phyloP scores from a whole-genome alignment of 1,140 invertebrate species.

The Heliconius melpomene region DNA sequence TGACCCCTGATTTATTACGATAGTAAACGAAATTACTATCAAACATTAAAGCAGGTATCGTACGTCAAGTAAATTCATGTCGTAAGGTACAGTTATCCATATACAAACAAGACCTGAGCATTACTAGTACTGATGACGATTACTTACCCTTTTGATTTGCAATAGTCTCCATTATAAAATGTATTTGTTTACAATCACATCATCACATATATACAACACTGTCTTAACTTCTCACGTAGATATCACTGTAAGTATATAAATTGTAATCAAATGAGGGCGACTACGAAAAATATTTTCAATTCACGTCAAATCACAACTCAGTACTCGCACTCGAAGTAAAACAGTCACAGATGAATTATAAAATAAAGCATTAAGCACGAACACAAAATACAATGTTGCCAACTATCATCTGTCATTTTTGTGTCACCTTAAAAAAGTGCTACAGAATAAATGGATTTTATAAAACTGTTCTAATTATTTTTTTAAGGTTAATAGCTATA shows the following conservation, averaged over 20 bases:
- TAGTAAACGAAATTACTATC: constrained; percentile 13
- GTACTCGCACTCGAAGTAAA: constrained; percentile 17
- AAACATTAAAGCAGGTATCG: constrained; percentile 45
- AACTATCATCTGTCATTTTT: background rate
- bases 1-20: constrained; percentile 23
- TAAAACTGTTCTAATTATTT: too few species aligned
- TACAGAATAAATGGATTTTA: background rate
- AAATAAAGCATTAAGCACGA: background rate
- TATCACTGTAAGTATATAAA: constrained; percentile 16
- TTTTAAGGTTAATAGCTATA: too few species aligned
- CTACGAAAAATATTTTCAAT: constrained; percentile 42
- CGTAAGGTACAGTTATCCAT: constrained; percentile 77
- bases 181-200: constrained; percentile 65
- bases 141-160: constrained; percentile 74
- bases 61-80: constrained; percentile 68
- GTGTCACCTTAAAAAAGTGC: background rate
- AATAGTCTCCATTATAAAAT: constrained; percentile 69
- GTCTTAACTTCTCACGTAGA: constrained; percentile 21
- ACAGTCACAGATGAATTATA: constrained; percentile 19
- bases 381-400: constrained; percentile 1
- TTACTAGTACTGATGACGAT: constrained; percentile 49
- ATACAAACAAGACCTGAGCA: constrained; percentile 70
- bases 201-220: constrained; percentile 55
- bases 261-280: constrained; percentile 39
- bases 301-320: constrained; percentile 40